Evolutionary conservation across 37 sponge, comb jelly and placozoan genomes (phyloP).

Genomic region (Oopsacas minuta): DNA sequence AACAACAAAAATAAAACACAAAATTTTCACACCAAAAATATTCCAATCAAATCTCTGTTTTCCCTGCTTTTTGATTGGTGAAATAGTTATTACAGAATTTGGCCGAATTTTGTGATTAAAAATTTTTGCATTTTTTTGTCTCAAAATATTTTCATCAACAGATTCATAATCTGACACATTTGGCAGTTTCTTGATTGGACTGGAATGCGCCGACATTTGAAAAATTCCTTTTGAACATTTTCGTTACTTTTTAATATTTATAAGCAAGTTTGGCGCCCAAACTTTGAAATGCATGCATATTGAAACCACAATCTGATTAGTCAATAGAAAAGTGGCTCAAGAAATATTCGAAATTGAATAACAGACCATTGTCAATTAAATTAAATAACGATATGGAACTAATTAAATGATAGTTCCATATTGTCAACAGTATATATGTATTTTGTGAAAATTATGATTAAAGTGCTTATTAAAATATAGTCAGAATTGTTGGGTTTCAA

Average conservation of each 20-base stretch:
- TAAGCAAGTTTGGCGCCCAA: too few relatives aligned
- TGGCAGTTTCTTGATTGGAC: neutral
- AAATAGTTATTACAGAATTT: neutral
- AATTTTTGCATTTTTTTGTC: neutral
- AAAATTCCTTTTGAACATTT: neutral
- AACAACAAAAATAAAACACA: neutral
- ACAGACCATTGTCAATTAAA: too few relatives aligned
- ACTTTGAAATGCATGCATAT: too few relatives aligned
- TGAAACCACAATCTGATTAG: too few relatives aligned
- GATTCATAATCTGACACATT: neutral
- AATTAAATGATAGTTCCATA: too few relatives aligned
- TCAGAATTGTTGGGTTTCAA: too few relatives aligned
- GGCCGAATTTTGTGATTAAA: neutral
- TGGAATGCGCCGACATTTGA: neutral
- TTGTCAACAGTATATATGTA: too few relatives aligned
- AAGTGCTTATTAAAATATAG: too few relatives aligned
- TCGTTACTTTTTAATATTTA: neutral
- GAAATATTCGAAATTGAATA: too few relatives aligned
- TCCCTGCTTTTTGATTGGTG: neutral
- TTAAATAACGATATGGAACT: too few relatives aligned
- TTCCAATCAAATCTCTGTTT: neutral
- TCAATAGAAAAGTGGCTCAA: too few relatives aligned
- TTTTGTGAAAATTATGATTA: too few relatives aligned
- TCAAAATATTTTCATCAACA: neutral
- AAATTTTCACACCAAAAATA: neutral